Percentiles rank a stretch among this genome's conserved stretches.
These are phyloP conservation scores for Oxygymnocypris stewartii DNA, from an alignment of 2,113 vertebrate genomes.

Conservation along the genomic window DNA sequence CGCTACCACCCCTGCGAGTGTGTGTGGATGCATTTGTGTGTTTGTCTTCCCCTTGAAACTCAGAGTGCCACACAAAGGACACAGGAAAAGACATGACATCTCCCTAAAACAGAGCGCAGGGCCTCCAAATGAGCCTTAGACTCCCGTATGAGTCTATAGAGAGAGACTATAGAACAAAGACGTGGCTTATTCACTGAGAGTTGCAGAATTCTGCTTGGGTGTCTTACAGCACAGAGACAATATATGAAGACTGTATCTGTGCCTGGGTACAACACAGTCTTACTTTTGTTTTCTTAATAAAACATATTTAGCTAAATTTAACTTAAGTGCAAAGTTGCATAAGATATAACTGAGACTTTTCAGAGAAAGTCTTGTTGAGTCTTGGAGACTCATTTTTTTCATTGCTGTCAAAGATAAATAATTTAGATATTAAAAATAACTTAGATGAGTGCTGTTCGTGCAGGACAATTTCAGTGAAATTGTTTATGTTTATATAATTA, in stretches of 20 bases:
- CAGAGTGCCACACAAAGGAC: constrained; percentile 22
- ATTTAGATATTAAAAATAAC: no score
- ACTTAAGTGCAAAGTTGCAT: neutral
- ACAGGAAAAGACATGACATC: constrained; percentile 27
- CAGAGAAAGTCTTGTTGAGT: neutral
- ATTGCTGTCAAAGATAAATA: no score
- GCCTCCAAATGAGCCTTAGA: constrained; percentile 20
- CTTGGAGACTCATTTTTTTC: no score
- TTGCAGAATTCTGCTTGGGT: neutral
- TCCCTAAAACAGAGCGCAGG: constrained; percentile 18
- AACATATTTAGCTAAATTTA: neutral
- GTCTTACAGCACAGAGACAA: neutral
- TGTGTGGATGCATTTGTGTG: constrained; percentile 37
- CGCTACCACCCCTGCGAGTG: constrained; percentile 46
- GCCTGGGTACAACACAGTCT: neutral
- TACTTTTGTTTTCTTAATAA: neutral
- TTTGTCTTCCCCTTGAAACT: constrained; percentile 36
- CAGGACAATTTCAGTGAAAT: neutral
- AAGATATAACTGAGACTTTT: neutral
- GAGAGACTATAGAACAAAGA: neutral
- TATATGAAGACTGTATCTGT: neutral
- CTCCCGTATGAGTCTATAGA: neutral
- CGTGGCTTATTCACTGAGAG: neutral
- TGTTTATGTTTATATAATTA: neutral
- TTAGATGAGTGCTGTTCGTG: neutral